Evolutionary conservation across 2,797 vertebrate genomes (phyloP).

Genomic region (Remorina albescens): DNA sequence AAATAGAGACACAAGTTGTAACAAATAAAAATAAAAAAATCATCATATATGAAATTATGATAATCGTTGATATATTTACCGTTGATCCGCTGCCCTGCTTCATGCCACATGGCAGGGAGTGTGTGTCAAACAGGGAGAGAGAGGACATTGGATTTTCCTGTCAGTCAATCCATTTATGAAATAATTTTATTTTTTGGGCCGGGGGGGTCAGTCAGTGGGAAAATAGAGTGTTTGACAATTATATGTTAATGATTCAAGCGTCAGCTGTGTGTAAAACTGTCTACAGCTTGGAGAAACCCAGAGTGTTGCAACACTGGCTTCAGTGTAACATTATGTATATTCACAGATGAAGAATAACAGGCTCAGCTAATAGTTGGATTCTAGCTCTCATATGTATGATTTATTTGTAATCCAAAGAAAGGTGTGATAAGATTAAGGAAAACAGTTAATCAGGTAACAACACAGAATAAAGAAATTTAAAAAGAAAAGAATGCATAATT

Average conservation of each 20-base stretch:
- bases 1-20: constrained; percentile 20
- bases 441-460: not conserved
- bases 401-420: not conserved
- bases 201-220: too few species aligned
- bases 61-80: not conserved
- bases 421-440: not conserved
- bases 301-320: not conserved
- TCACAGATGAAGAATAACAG: not conserved
- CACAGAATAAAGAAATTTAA: not conserved
- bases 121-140: not conserved
- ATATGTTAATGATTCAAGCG: constrained; percentile 24
- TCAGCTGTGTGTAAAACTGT: too few species aligned
- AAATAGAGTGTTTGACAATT: constrained; percentile 16
- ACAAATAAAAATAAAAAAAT: too few species aligned
- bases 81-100: constrained; percentile 7
- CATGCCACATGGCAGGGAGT: constrained; percentile 1
- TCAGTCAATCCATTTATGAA: constrained; percentile 20
- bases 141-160: not conserved
- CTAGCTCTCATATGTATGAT: not conserved
- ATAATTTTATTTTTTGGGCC: constrained; percentile 27
- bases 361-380: not conserved
- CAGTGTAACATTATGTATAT: not conserved
- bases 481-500: not conserved
- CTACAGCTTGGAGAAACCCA: too few species aligned
- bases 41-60: not conserved